Base-by-base conservation (phyloP, 1,140 invertebrate species). In the Colletes latitarsis region DNA sequence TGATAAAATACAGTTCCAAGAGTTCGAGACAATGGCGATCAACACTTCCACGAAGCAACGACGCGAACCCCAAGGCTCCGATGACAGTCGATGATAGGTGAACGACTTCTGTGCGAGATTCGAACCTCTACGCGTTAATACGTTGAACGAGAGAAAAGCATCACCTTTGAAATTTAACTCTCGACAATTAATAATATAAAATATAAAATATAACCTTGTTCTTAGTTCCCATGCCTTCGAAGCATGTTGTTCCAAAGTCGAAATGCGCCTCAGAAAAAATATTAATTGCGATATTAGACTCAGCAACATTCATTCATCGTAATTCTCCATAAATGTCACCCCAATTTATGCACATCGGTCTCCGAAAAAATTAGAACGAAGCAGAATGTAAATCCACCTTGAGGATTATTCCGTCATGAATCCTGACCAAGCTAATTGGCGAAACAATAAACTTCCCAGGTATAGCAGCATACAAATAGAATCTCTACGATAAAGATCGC, bases 381-480 rank as follows among this genome's bases (percentile, higher is more conserved):
- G 10, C 5, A 46, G 43, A 46, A 46, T 49, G 6, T 12, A 49
- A 46, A 46, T 46, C 10, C 49, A 12, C 49, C 49, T 49, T 12
- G 10, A 49, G 10, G 49, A 49, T 49, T 49, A 12, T 49, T 12
- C 49, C 49, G 3, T 12, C 8, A 30, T 30, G 30, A 30, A 30
- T 30, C 30, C 30, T 30, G 30, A 30, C 30, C 30, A 30, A 46
- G n/a, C n/a, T n/a, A 9, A 46, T 46, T 9, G 43, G 6, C 6
- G 9, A 9, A 46, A 46, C 43, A 46, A 46, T 8, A 46, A 46
- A 4, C 5, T 9, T 46, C 9, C 19, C 39, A 49, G 52, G 41
- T 52, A 41, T 70, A 77, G 74, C 41, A 80, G 60, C 69, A 43
- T 69, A 77, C 72, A 8, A 30, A 63, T 30, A 53, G 43, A 19